Percentiles rank a stretch among this genome's conserved stretches.
These are phyloP conservation scores for Limosa lapponica DNA, from an alignment of 2,797 vertebrate species.

Conservation along the genomic window DNA sequence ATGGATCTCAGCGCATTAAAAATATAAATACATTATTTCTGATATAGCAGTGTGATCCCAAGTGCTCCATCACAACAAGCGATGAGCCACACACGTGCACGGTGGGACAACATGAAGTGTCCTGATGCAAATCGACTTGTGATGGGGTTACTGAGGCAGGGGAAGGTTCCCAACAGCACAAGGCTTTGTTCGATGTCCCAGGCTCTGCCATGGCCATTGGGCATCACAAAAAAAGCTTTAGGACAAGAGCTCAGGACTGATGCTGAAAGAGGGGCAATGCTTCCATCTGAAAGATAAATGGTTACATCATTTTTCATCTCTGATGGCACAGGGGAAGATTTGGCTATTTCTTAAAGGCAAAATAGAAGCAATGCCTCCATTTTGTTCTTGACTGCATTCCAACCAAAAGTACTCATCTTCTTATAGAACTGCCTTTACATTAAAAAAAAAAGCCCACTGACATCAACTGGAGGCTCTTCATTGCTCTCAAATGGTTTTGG, in stretches of 20 bases:
- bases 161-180: not conserved
- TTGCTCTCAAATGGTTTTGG: not conserved
- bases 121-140: not conserved
- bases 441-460: not conserved
- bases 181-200: not conserved
- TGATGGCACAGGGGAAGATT: not conserved
- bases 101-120: not conserved
- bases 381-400: not conserved
- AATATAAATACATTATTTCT: not conserved
- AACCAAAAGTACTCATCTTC: not conserved
- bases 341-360: not conserved
- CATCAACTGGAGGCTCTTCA: not conserved
- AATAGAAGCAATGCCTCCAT: not conserved
- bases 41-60: not conserved
- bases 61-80: not conserved
- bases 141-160: not conserved
- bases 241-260: not conserved
- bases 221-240: not conserved
- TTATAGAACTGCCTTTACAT: not conserved
- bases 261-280: not conserved
- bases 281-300: not conserved
- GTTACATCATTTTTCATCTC: not conserved
- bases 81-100: not conserved
- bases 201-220: not conserved
- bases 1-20: not conserved